Evolutionary conservation across 1,140 invertebrate genomes (phyloP), one percentile per base, ranked within the genome.

Genomic region (Zelostemma sp.): DNA sequence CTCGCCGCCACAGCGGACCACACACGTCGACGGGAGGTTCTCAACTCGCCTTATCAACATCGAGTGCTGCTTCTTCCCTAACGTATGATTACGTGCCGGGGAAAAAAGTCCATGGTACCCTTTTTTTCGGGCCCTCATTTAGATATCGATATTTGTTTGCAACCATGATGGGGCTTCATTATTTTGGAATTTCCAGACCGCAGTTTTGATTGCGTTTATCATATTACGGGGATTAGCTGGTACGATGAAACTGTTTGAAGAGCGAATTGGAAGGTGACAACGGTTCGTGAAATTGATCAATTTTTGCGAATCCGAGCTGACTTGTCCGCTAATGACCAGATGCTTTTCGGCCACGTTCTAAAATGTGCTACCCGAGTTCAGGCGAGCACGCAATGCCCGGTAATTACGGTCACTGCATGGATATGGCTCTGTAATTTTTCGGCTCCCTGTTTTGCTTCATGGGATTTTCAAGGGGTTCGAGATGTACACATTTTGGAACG

Each of bases 1-100:
- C 82, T 85, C 79, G 81, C 82, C 81, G 80, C 80, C 79, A 83
- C 72, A 83, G 66, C 79, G 78, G 84, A 85, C 84, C 84, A 85
- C 84, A 85, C 84, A 85, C 84, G 82, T 85, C 74, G 84, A 79
- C 68, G 46, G 80, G 78, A 54, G 84, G 77, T 72, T 84, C 84
- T 82, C 84, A 85, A 82, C 72, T 58, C 33, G 62, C 25, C 25
- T 28, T 18, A 73, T 58, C 60, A 72, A 58, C 63, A 15, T 16
- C 33, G 5, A 40, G 9, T 49, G 18, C 49, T 45, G 54, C n/a
- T 49, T n/a, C 33, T 17, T n/a, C 17, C 41, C 18, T 8, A 15
- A 14, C 47, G 49, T 58, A 49, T 59, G 53, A 58, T 65, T 65
- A 65, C 33, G 6, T 35, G n/a, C 33, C 5, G 21, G 21, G 21